Conservation (phyloP, 2,113 vertebrate genomes). For the Neoarius graeffei region DNA sequence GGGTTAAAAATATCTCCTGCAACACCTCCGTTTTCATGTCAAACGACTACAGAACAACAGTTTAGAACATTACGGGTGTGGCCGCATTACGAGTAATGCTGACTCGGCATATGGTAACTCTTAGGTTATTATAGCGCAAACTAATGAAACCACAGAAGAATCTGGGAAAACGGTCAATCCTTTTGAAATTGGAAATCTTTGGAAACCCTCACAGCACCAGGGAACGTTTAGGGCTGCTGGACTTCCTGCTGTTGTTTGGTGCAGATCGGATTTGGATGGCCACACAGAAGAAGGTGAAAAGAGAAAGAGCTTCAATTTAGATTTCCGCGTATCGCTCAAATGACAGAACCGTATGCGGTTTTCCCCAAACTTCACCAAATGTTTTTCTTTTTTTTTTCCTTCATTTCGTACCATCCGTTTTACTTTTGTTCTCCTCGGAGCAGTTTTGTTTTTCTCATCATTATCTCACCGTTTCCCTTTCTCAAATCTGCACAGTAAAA, state of each 20-base stretch:
- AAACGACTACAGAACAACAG: background rate
- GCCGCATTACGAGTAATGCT: background rate
- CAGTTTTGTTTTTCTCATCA: conserved; percentile 60
- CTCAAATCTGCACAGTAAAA: conserved; percentile 51
- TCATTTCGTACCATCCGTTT: background rate
- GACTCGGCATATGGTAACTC: background rate
- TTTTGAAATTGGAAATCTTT: conserved; percentile 13
- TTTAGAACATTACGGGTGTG: background rate
- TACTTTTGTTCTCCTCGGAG: conserved; percentile 58
- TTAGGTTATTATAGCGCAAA: background rate
- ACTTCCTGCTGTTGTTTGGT: background rate
- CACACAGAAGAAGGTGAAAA: background rate
- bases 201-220: background rate
- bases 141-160: background rate
- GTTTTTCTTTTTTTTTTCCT: background rate
- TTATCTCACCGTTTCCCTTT: conserved; percentile 74
- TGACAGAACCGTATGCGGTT: background rate
- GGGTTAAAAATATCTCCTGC: background rate
- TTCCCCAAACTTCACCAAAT: background rate
- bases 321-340: background rate
- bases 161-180: background rate
- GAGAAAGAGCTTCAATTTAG: background rate
- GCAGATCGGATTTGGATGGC: background rate
- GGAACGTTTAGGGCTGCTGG: background rate
- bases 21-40: background rate